phyloP scores from a whole-genome alignment of 1,140 invertebrate genomes.

The Nephila pilipes region DNA sequence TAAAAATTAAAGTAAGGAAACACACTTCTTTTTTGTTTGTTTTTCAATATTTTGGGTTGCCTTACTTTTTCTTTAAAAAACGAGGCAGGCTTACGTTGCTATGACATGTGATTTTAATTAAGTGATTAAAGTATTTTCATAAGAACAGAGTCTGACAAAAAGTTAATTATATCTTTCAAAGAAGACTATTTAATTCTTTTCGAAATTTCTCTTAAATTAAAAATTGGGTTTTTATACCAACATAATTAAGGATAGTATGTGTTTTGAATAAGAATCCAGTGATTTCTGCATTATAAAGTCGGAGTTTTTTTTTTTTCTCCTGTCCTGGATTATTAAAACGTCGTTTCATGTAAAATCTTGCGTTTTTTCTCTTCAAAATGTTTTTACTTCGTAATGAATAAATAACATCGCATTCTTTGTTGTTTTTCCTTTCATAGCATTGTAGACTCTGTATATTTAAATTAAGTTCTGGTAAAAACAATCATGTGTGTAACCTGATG shows the following conservation, averaged over 20 bases:
- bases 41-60: too few species aligned
- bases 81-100: neutral
- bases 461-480: neutral
- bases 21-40: too few species aligned
- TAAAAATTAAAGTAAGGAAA: too few species aligned
- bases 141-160: neutral
- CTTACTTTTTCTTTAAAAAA: too few species aligned
- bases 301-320: neutral
- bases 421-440: neutral
- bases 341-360: neutral
- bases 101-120: slow-evolving; percentile 21
- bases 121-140: slow-evolving; percentile 22
- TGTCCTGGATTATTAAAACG: neutral
- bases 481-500: neutral
- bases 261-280: neutral
- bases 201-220: slow-evolving; percentile 18
- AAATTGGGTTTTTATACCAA: slow-evolving; percentile 10
- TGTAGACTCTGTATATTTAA: neutral
- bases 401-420: neutral
- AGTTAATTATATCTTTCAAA: slow-evolving; percentile 23
- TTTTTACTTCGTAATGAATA: neutral
- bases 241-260: neutral
- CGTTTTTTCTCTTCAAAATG: neutral
- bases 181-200: neutral
- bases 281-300: neutral